Conservation (phyloP, 2,888 invertebrate species). For the Melipona beecheii region DNA sequence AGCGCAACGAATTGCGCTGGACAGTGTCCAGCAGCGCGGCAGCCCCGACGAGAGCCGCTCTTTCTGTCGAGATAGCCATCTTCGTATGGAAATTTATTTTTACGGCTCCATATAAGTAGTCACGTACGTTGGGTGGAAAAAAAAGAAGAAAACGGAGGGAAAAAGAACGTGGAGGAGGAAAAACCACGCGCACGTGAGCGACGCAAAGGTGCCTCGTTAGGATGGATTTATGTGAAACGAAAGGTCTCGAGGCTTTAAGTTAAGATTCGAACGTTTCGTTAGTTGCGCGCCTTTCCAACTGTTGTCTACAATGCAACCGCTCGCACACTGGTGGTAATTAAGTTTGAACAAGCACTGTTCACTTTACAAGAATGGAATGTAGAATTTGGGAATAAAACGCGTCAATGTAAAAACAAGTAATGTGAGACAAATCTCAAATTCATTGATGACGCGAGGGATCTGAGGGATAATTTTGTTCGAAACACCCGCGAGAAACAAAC, state of each 20-base stretch:
- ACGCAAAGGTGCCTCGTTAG: neutral
- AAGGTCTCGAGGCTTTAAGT: neutral
- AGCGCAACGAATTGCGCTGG: conserved; percentile 46
- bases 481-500: too few relatives aligned
- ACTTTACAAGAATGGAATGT: neutral
- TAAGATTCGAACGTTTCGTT: neutral
- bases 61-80: conserved; percentile 25
- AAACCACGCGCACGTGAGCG: neutral
- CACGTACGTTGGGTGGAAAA: neutral
- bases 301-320: too few relatives aligned
- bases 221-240: neutral
- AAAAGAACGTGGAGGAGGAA: neutral
- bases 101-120: conserved; percentile 12
- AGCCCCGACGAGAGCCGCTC: conserved; percentile 13
- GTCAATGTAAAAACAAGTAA: too few relatives aligned
- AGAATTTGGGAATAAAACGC: neutral
- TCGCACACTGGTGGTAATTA: too few relatives aligned
- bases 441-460: neutral
- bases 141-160: neutral
- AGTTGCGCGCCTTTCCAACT: too few relatives aligned
- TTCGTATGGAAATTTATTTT: conserved; percentile 33
- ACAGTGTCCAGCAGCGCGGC: conserved; percentile 19
- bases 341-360: too few relatives aligned
- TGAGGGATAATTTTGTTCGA: neutral
- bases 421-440: too few relatives aligned